Percentiles rank a stretch among this genome's conserved stretches.
Conservation (phyloP, 2,113 vertebrate genomes). For the Rostratula benghalensis region DNA sequence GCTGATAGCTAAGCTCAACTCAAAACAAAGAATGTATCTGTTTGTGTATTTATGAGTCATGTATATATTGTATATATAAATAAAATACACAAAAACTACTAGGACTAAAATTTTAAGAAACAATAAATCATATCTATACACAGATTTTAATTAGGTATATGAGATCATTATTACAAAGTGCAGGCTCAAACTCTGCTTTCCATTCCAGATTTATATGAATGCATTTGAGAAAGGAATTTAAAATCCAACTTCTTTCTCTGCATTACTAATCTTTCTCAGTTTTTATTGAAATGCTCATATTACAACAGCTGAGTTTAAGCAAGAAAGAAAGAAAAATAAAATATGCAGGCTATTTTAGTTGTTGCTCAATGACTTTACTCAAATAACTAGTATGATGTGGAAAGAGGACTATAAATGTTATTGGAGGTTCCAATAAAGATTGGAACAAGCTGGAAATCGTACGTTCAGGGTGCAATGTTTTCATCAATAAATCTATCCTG, state of each 20-base stretch:
- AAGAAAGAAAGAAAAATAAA: background rate
- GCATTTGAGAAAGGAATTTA: background rate
- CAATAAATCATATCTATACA: background rate
- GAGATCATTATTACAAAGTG: background rate
- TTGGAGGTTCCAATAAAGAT: background rate
- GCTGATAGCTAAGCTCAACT: background rate
- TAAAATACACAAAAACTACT: background rate
- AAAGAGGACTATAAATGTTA: background rate
- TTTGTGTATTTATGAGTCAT: background rate
- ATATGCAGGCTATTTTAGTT: background rate
- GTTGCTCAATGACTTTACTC: background rate
- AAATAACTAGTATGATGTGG: background rate
- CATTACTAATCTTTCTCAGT: background rate
- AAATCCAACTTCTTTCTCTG: background rate
- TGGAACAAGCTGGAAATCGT: background rate
- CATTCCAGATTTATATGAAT: background rate
- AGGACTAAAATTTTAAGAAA: background rate
- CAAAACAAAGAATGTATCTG: background rate
- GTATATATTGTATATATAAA: background rate
- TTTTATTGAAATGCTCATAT: background rate
- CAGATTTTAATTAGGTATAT: background rate
- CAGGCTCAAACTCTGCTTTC: background rate
- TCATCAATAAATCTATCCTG: background rate
- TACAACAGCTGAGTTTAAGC: background rate
- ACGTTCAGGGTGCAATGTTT: background rate